These are phyloP conservation scores for Phacellophora camtschatica DNA, from an alignment of 30 jellyfish, hydroid and myxozoan genomes.

Conservation along the genomic window DNA sequence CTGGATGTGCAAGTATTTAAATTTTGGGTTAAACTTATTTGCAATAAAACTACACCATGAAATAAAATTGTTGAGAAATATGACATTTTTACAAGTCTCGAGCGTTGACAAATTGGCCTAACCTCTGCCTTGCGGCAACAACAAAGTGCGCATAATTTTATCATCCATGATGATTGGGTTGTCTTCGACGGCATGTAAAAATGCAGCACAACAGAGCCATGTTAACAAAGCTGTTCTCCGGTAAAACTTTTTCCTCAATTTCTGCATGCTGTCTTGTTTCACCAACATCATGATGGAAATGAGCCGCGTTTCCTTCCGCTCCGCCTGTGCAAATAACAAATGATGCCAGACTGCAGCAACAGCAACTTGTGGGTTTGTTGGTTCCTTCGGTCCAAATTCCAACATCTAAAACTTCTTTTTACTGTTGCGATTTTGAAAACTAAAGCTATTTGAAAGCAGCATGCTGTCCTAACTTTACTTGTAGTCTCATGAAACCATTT, in stretches of 20 bases:
- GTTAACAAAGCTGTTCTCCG: constrained; percentile 72
- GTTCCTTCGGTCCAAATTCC: too few species aligned
- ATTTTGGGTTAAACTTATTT: too few species aligned
- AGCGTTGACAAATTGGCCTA: not conserved
- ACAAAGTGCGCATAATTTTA: not conserved
- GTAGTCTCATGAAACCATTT: too few species aligned
- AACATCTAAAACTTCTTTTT: too few species aligned
- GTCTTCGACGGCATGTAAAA: constrained; percentile 76
- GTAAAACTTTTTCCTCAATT: constrained; percentile 58
- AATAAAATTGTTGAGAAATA: not conserved
- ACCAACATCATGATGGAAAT: not conserved
- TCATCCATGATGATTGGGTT: constrained; percentile 1
- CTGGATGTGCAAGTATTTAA: too few species aligned
- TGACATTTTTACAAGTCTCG: not conserved
- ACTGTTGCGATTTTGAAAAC: too few species aligned
- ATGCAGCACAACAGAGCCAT: constrained; percentile 73
- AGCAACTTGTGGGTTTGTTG: too few species aligned
- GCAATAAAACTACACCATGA: not conserved
- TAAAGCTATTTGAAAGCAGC: too few species aligned
- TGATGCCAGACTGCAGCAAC: too few species aligned
- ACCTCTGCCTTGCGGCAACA: not conserved
- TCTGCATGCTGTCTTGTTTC: constrained; percentile 15
- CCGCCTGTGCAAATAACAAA: too few species aligned
- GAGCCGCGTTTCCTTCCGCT: too few species aligned
- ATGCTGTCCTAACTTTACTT: too few species aligned